These are phyloP conservation scores for Squalus acanthias DNA, from an alignment of 2,797 vertebrate species.

Conservation along the genomic window DNA sequence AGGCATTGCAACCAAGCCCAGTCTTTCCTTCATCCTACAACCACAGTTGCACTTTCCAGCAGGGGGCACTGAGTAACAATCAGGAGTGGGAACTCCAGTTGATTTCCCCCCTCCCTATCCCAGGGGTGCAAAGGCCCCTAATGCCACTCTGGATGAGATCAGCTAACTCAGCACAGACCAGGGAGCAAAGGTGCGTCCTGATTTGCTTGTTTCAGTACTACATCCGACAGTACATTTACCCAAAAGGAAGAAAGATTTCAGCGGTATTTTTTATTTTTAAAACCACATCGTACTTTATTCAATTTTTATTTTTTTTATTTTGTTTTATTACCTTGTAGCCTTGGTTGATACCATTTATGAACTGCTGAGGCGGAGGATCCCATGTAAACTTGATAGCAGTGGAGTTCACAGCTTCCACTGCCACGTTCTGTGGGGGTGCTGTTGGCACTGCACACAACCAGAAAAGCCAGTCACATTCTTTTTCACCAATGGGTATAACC, in stretches of 20 bases:
- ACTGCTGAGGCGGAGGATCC: conserved; percentile 90
- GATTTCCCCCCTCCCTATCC: neutral
- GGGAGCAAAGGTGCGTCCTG: neutral
- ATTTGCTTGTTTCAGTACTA: neutral
- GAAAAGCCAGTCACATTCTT: neutral
- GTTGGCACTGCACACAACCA: conserved; percentile 72
- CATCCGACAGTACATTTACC: neutral
- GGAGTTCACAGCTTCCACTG: conserved; percentile 76
- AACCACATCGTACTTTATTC: neutral
- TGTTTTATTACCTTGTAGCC: conserved; percentile 79
- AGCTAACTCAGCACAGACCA: neutral
- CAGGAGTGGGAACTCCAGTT: neutral
- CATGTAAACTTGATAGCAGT: conserved; percentile 83
- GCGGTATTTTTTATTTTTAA: neutral
- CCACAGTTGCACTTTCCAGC: neutral
- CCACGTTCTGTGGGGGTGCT: conserved; percentile 83
- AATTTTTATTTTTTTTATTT: neutral
- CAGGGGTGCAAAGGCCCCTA: neutral
- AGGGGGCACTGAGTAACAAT: neutral
- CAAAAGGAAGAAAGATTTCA: neutral
- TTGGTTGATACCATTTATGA: conserved; percentile 94
- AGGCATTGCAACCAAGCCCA: neutral
- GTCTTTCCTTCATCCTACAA: neutral
- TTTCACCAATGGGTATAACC: neutral
- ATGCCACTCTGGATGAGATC: neutral